phyloP scores from a whole-genome alignment of 2,113 vertebrate genomes.

The Chlorodrepanis virens region DNA sequence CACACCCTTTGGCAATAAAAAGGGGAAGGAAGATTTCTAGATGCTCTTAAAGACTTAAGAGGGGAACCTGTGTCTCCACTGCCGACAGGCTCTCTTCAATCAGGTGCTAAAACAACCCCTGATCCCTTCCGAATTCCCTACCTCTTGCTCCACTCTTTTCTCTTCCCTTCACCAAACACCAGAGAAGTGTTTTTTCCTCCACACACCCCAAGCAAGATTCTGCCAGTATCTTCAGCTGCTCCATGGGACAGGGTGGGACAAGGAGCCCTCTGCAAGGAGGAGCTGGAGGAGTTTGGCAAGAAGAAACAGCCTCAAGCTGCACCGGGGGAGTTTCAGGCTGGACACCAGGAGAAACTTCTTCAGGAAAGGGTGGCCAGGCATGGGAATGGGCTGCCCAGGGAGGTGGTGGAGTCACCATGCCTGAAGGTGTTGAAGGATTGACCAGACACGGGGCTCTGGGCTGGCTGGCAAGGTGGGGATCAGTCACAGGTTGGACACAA shows the following conservation, averaged over 20 bases:
- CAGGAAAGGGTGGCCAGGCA: background rate
- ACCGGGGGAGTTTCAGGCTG: background rate
- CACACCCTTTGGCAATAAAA: background rate
- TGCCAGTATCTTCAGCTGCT: background rate
- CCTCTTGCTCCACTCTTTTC: background rate
- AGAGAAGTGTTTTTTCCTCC: background rate
- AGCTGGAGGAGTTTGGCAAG: background rate
- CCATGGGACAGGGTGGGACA: accelerated
- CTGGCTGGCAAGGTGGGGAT: background rate
- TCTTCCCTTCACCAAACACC: background rate
- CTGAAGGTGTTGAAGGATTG: background rate
- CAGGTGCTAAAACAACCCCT: background rate
- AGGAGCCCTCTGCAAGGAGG: background rate
- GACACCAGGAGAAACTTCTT: background rate
- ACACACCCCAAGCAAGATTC: background rate
- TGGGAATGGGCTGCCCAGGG: background rate
- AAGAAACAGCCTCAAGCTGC: background rate
- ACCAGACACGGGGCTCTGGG: background rate
- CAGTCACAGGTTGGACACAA: accelerated
- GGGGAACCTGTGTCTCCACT: background rate
- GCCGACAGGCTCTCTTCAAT: background rate
- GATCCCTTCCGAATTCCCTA: background rate
- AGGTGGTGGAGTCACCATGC: background rate
- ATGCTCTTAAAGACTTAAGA: background rate
- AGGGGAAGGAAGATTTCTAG: background rate